Conservation (phyloP, 2,113 vertebrate species). For the Vireo altiloquus region DNA sequence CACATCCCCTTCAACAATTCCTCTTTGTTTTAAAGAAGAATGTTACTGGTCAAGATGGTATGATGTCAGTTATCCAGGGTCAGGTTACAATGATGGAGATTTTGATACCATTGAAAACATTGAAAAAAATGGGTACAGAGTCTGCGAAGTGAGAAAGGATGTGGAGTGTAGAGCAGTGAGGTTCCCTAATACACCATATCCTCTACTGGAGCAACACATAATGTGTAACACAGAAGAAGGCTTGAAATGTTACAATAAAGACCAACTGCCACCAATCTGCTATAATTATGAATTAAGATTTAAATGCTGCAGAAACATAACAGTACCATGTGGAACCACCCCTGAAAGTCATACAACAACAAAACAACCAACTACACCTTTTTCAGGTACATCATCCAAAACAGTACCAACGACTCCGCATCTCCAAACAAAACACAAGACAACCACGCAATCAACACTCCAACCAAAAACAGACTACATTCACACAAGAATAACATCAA, state of each 20-base stretch:
- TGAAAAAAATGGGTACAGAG: background rate
- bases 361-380: fast-evolving
- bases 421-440: fast-evolving
- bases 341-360: fast-evolving
- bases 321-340: background rate
- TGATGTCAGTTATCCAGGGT: conserved; percentile 60
- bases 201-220: conserved; percentile 6
- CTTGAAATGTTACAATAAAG: conserved; percentile 61
- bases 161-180: conserved; percentile 70
- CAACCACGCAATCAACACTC: fast-evolving
- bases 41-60: conserved; percentile 73
- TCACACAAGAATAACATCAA: fast-evolving
- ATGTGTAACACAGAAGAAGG: conserved; percentile 54
- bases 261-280: conserved; percentile 68
- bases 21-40: conserved; percentile 32
- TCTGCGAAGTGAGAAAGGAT: conserved; percentile 19
- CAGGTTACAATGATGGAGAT: conserved; percentile 64
- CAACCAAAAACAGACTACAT: background rate
- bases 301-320: conserved; percentile 41
- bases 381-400: fast-evolving
- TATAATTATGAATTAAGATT: conserved; percentile 67
- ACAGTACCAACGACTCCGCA: fast-evolving
- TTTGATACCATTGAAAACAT: conserved; percentile 74
- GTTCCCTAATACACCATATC: background rate
- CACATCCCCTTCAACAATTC: background rate